Base-by-base conservation (phyloP, 2,888 invertebrate species). In the Metopia argyrocephala region DNA sequence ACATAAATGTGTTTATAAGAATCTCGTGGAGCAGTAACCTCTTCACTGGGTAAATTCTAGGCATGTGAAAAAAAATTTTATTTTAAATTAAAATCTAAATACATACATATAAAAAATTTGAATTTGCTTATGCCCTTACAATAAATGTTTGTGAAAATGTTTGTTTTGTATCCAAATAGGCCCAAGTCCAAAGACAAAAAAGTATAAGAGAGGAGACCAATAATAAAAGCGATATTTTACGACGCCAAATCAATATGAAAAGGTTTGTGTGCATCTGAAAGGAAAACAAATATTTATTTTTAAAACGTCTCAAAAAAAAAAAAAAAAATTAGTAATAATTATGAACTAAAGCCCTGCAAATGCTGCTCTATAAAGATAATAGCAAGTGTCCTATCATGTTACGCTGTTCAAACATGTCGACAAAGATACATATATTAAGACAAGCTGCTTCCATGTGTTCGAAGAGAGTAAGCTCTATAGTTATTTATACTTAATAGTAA, bases 261-360 rank as follows among this genome's bases (percentile, higher is more conserved):
- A 90, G 85, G 85, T 88, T 89, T 74, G 89, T 88, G 87, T 90
- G 90, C 90, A 90, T 91, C 90, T 90, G 84, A 28, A 85, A 83
- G 50, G 25, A 70, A 1, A 12, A 38, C 38, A 15, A 38, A n/a
- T n/a, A n/a, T n/a, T n/a, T n/a, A n/a, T n/a, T n/a, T n/a, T n/a
- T n/a, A n/a, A n/a, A n/a, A n/a, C n/a, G n/a, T n/a, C n/a, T n/a
- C n/a, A n/a, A n/a, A n/a, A n/a, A n/a, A 70, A 54, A 18, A 18
- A 65, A 31, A 64, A 31, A 48, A 61, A 25, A 46, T 6, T n/a
- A n/a, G n/a, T n/a, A n/a, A n/a, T n/a, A n/a, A n/a, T n/a, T n/a
- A n/a, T n/a, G n/a, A n/a, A n/a, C n/a, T n/a, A n/a, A n/a, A n/a
- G n/a, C n/a, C n/a, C n/a, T n/a, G n/a, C n/a, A n/a, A n/a, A n/a